phyloP scores from a whole-genome alignment of 2,113 vertebrate species.

The Tupaia chinensis region DNA sequence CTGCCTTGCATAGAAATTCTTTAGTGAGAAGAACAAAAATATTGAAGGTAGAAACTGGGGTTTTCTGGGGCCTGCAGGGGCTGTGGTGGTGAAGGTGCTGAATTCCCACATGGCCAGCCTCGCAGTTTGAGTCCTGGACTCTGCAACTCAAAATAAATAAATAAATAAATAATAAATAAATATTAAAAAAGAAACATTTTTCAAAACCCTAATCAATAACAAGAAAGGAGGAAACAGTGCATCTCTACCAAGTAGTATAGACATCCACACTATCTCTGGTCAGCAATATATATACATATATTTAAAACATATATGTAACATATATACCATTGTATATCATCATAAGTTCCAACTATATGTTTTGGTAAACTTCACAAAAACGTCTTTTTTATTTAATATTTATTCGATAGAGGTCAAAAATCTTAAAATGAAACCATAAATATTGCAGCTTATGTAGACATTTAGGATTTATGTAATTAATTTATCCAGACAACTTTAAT shows the following conservation, averaged over 20 bases:
- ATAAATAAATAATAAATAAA: too few species aligned
- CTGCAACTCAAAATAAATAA: too few species aligned
- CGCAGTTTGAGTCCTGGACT: too few species aligned
- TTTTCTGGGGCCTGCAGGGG: too few species aligned
- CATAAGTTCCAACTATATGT: background rate
- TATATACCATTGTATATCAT: background rate
- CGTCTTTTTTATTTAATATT: background rate
- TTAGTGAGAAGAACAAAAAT: background rate
- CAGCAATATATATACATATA: background rate
- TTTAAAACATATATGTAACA: background rate
- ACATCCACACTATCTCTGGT: background rate
- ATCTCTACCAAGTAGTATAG: background rate
- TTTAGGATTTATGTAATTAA: background rate
- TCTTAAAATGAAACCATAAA: constrained; percentile 8
- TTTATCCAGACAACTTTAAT: background rate
- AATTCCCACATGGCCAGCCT: too few species aligned
- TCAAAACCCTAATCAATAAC: constrained; percentile 13
- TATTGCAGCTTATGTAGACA: background rate
- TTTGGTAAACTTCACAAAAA: background rate
- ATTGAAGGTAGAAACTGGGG: background rate
- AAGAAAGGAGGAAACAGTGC: background rate
- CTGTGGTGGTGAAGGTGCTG: too few species aligned
- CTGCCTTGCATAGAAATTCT: background rate
- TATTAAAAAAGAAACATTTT: background rate
- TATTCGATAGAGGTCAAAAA: background rate